Conservation (phyloP, 1,140 invertebrate genomes). For the Paralvinella palmiformis region DNA sequence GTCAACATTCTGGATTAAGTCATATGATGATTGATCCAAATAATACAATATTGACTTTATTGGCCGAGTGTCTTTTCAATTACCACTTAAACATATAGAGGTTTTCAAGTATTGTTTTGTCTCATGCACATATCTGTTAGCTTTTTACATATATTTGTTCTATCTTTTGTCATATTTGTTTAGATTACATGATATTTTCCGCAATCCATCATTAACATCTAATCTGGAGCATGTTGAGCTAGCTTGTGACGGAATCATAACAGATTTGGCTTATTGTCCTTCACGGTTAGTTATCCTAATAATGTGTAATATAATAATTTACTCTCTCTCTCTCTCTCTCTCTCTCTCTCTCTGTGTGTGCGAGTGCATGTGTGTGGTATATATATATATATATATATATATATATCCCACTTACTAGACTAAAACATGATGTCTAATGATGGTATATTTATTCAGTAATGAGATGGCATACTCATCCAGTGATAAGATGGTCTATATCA, state of each 20-base stretch:
- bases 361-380: neutral
- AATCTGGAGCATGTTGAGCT: constrained; percentile 22
- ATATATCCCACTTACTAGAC: neutral
- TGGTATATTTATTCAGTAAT: constrained; percentile 27
- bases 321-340: neutral
- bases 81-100: no score
- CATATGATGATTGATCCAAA: no score
- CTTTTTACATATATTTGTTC: no score
- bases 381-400: neutral
- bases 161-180: no score
- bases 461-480: constrained; percentile 48
- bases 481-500: constrained; percentile 49
- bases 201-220: constrained; percentile 21
- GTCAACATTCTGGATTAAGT: no score
- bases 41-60: no score
- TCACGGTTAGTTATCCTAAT: constrained; percentile 24
- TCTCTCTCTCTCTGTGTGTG: neutral
- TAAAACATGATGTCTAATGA: neutral
- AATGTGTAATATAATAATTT: neutral
- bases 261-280: constrained; percentile 43
- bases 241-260: constrained; percentile 47
- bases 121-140: no score
- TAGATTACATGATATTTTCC: constrained; percentile 39
- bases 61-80: no score
- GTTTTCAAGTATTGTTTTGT: no score